Base-by-base conservation (phyloP, 1,140 invertebrate genomes). In the Colletes gigas region DNA sequence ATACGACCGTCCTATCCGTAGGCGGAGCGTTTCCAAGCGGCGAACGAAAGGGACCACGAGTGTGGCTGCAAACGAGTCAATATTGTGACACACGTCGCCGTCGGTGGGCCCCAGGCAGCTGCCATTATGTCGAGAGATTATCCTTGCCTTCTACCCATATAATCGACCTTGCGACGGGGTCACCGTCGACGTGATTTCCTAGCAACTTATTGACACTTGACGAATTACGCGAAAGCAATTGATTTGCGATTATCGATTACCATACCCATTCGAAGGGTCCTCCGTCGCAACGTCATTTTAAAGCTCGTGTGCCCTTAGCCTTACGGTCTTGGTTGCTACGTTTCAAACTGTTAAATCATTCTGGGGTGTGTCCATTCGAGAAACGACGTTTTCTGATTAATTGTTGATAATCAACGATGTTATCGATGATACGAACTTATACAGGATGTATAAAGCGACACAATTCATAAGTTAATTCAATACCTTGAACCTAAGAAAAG, bases 31-130 rank as follows among this genome's bases (percentile, higher is more conserved):
- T 54, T 66, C 59, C 4, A 75, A 77, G n/a, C 3, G 57, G 65
- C 41, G 21, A 65, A 19, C 44, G 44, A 69, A 83, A 69, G 39
- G 63, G 57, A 66, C n/a, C 17, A 52, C 52, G n/a, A 73, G 17
- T 9, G 47, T 14, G 21, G 54, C 44, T 65, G 63, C 15, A 41
- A 21, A 1, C 47, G 17, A 77, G 85, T 86, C 85, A 88, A 88
- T 88, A 87, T 88, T 88, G 75, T 88, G 83, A 88, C 85, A 88
- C 9, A 68, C 55, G 8, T 71, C 71, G 47, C 62, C 21, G 68
- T 57, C 39, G 30, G 50, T 71, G 68, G 59, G 54, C 52, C 19
- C 52, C 14, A 15, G 19, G 19, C 62, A 74, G 65, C 41, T 74
- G 54, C 68, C 67, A 85, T 81, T 81, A 81, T 71, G 66, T 15